Evolutionary conservation across 2,113 vertebrate genomes (phyloP).

Genomic region (Embiotoca jacksoni): DNA sequence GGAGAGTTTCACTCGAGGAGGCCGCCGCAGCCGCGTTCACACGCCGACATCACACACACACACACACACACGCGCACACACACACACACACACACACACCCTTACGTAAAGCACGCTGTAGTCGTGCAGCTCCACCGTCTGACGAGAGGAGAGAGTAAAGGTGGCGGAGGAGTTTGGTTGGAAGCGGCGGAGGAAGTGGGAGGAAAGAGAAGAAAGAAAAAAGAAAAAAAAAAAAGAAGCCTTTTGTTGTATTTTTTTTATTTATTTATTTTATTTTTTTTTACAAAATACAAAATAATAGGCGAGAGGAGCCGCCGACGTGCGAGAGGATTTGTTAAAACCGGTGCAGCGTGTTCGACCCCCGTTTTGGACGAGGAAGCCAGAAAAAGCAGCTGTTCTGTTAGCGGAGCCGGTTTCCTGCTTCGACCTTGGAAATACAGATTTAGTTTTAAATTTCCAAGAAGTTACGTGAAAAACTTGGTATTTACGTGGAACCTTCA

Average conservation of each 20-base stretch:
- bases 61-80: not conserved
- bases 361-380: slow-evolving; percentile 4
- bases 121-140: slow-evolving; percentile 17
- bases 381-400: not conserved
- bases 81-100: not conserved
- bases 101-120: slow-evolving; percentile 4
- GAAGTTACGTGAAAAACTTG: not conserved
- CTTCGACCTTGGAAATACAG: not conserved
- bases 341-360: no score
- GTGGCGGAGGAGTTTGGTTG: slow-evolving; percentile 2
- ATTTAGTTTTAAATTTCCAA: not conserved
- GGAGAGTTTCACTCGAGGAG: no score
- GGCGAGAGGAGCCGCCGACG: slow-evolving; percentile 5
- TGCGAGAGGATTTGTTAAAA: slow-evolving; percentile 30
- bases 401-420: not conserved
- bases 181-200: slow-evolving; percentile 2
- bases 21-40: no score
- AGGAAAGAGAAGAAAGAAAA: slow-evolving; percentile 22
- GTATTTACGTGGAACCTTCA: not conserved
- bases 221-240: slow-evolving; percentile 23
- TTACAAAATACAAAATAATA: slow-evolving; percentile 10
- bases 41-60: not conserved
- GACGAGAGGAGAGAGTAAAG: slow-evolving; percentile 27
- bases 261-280: not conserved
- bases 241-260: slow-evolving; percentile 31